Evolutionary conservation across 1,140 invertebrate genomes (phyloP), one percentile per base, ranked within the genome.

Genomic region (Neodiprion lecontei): DNA sequence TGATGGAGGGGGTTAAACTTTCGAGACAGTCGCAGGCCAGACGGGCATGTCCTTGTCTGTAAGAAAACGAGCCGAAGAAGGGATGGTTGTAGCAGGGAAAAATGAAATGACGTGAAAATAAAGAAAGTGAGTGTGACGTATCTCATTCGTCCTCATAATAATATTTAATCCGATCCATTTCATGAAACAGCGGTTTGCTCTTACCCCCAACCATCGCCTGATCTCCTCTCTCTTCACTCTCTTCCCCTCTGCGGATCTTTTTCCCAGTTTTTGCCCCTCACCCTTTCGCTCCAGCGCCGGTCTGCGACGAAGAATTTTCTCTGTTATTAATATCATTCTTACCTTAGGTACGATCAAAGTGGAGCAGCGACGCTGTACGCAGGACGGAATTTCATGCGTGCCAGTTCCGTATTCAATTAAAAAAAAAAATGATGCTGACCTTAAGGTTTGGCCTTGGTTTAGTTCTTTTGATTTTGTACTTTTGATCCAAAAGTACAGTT

Each of bases 91-190:
- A 49, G 70, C 9, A 28, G 49, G 40, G 69, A 66, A 17, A 40
- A 23, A 47, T 50, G 72, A 67, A 50, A 65, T 50, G 68, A 70
- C 65, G 28, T 23, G 66, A 50, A 50, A 9, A 71, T 40, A 65
- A 11, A 53, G 68, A 70, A 40, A 53, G 65, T 47, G 67, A 48
- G 48, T 79, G 78, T 77, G 84, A 85, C 82, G 82, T 81, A 81
- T 83, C 79, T 83, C 82, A 78, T 84, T 86, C 83, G 77, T 83
- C 81, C 80, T 80, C 70, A 85, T 86, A 86, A 86, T 86, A 86
- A 85, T 86, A 86, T 85, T 85, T 86, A 85, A 86, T 86, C 85
- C 83, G 82, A 85, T 84, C 83, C 85, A 83, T 85, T 85, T 83
- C 80, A 85, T 76, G 84, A 80, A 84, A 86, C 85, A 86, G 79